phyloP scores from a whole-genome alignment of 2,113 vertebrate genomes.

The Dicerorhinus sumatrensis region DNA sequence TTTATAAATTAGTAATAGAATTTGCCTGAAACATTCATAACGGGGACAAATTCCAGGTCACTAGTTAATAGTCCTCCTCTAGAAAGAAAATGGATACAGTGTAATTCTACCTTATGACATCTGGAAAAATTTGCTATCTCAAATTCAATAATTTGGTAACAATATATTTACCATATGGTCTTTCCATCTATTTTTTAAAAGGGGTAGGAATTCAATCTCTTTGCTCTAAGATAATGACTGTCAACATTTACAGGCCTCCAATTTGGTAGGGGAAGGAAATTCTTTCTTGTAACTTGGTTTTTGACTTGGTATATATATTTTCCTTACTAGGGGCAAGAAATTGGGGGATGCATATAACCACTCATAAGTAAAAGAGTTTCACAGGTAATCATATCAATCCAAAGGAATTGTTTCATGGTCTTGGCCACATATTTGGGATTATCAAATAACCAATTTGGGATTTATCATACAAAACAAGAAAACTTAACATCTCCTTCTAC shows the following conservation, averaged over 20 bases:
- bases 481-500: too few species aligned
- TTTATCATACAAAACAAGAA: too few species aligned
- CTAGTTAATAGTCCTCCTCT: not conserved
- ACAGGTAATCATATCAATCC: not conserved
- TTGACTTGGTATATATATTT: not conserved
- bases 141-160: constrained; percentile 1
- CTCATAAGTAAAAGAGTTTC: not conserved
- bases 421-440: not conserved
- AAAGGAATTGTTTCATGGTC: not conserved
- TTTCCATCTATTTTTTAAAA: not conserved
- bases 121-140: constrained; percentile 28
- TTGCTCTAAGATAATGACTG: not conserved
- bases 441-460: too few species aligned
- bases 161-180: not conserved
- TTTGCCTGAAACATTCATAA: constrained; percentile 45
- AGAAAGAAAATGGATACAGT: not conserved
- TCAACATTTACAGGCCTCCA: constrained; percentile 6
- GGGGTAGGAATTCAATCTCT: not conserved
- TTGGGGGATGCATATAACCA: not conserved
- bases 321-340: not conserved
- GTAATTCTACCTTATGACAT: not conserved
- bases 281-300: not conserved
- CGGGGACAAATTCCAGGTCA: not conserved
- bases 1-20: constrained; percentile 49
- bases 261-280: not conserved